Evolutionary conservation across 2,888 invertebrate species (phyloP).

Genomic region (Drosophila robusta): DNA sequence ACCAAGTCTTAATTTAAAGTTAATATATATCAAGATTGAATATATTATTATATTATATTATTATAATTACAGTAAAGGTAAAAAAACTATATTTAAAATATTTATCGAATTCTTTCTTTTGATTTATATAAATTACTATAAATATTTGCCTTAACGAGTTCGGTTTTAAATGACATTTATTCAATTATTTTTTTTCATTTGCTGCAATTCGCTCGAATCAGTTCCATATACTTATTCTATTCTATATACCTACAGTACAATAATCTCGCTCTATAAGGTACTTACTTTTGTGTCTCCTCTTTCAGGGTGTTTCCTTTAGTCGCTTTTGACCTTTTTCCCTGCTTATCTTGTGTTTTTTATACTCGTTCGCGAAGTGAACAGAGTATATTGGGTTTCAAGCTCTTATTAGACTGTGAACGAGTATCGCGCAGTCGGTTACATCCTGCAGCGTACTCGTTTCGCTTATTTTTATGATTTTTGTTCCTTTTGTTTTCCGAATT

Average conservation of each 20-base stretch:
- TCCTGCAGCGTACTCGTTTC: background rate
- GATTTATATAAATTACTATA: too few species aligned
- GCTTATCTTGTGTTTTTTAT: constrained; percentile 28
- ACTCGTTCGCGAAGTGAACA: background rate
- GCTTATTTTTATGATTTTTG: background rate
- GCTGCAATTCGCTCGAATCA: background rate
- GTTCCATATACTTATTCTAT: background rate
- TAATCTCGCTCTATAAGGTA: constrained; percentile 17
- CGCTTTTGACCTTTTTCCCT: constrained; percentile 24
- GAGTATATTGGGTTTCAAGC: background rate
- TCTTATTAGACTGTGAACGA: too few species aligned
- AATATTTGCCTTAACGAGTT: too few species aligned
- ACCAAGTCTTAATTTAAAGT: too few species aligned
- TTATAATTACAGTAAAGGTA: too few species aligned
- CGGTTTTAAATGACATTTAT: too few species aligned
- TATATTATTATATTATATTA: too few species aligned
- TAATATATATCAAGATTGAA: too few species aligned
- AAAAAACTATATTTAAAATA: too few species aligned
- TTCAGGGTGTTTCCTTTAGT: constrained; percentile 2
- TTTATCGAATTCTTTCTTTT: too few species aligned
- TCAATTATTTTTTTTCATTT: too few species aligned
- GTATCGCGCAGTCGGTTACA: background rate
- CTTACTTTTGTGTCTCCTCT: constrained; percentile 1
- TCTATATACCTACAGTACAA: background rate
- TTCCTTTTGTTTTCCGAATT: constrained; percentile 7